Percentiles rank a stretch among this genome's conserved stretches.
Conservation (phyloP, 1,140 invertebrate species). For the Riptortus pedestris region DNA sequence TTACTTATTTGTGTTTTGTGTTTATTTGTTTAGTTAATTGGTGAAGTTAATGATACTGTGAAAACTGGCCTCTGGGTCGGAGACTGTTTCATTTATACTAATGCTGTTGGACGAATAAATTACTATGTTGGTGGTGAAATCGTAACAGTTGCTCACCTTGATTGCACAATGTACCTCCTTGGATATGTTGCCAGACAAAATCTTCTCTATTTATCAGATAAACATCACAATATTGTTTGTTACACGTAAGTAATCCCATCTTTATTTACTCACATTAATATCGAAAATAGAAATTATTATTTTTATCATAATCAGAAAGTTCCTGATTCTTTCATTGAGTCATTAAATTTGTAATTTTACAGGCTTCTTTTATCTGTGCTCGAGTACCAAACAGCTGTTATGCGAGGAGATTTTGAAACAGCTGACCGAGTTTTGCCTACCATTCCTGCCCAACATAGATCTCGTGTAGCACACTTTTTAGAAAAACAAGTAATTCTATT, state of each 20-base stretch:
- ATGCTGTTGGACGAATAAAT: constrained; percentile 91
- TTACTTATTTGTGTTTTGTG: too few species aligned
- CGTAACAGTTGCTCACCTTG: constrained; percentile 93
- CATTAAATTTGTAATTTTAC: too few species aligned
- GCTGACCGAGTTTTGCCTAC: constrained; percentile 91
- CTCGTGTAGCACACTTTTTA: constrained; percentile 93
- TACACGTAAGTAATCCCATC: constrained; percentile 38
- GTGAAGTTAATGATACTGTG: constrained; percentile 83
- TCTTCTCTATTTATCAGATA: constrained; percentile 91
- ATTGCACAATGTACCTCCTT: constrained; percentile 76
- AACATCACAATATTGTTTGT: constrained; percentile 92
- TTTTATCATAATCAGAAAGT: too few species aligned
- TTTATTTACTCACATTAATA: neutral
- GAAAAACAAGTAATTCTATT: constrained; percentile 91
- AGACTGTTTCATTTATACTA: constrained; percentile 99
- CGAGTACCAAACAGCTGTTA: constrained; percentile 98
- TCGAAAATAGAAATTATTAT: neutral
- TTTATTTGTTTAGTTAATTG: constrained; percentile 51
- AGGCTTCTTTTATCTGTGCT: constrained; percentile 77
- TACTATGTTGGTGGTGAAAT: constrained; percentile 99
- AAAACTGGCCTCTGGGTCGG: constrained; percentile 97
- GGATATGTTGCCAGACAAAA: constrained; percentile 97
- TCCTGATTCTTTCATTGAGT: too few species aligned
- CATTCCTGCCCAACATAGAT: constrained; percentile 90
- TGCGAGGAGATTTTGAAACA: constrained; percentile 93